These are phyloP conservation scores for Sternarchorhynchus goeldii DNA, from an alignment of 2,797 vertebrate genomes.

Conservation along the genomic window DNA sequence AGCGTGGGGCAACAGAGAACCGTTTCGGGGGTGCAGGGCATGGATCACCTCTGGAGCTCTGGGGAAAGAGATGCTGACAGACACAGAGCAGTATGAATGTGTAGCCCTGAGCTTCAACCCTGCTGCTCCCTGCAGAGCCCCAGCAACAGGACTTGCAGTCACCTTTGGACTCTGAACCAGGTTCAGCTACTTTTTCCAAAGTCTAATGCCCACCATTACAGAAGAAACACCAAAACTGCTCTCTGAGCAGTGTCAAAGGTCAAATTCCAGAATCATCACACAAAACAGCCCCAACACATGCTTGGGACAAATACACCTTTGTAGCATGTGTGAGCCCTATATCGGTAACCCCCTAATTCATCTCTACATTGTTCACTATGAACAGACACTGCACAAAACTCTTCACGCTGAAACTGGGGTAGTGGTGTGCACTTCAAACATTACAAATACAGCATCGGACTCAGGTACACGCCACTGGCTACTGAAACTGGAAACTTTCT, in stretches of 20 bases:
- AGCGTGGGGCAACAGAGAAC: constrained; percentile 52
- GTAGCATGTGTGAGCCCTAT: background rate
- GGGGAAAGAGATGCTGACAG: constrained; percentile 67
- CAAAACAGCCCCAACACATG: background rate
- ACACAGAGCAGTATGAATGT: constrained; percentile 63
- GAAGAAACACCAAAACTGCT: background rate
- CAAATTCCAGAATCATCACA: background rate
- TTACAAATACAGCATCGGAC: constrained; percentile 17
- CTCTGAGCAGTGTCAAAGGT: background rate
- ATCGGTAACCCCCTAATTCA: background rate
- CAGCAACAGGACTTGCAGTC: constrained; percentile 14
- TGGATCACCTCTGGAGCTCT: constrained; percentile 58
- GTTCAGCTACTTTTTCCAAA: background rate
- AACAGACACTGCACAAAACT: constrained; percentile 16
- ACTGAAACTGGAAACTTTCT: constrained; percentile 19
- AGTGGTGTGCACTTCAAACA: constrained; percentile 1
- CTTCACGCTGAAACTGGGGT: background rate
- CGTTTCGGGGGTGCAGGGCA: constrained; percentile 44
- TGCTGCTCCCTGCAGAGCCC: constrained; percentile 53
- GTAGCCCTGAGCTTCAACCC: constrained; percentile 51
- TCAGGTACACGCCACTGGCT: constrained; percentile 19
- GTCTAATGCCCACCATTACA: background rate
- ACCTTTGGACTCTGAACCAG: background rate
- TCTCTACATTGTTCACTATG: constrained; percentile 16
- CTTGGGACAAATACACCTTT: background rate